phyloP scores from a whole-genome alignment of 2,113 vertebrate species.

The Antigone vipio region DNA sequence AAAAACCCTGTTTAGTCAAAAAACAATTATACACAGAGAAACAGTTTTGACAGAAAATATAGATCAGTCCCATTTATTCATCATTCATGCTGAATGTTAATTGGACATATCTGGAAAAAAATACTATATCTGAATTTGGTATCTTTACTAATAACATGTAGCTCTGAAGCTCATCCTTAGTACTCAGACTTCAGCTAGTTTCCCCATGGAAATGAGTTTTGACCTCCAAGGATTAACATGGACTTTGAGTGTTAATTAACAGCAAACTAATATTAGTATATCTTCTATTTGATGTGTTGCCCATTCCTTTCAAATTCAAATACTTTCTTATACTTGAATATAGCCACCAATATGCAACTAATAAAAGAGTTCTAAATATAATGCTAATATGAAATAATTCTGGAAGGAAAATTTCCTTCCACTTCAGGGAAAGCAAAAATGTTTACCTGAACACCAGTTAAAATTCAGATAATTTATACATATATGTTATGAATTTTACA shows the following conservation, averaged over 20 bases:
- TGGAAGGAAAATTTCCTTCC: background rate
- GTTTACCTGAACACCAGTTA: background rate
- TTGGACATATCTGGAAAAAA: background rate
- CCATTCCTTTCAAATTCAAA: background rate
- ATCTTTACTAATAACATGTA: background rate
- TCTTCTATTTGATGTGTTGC: background rate
- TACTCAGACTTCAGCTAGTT: background rate
- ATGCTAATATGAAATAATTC: background rate
- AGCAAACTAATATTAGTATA: background rate
- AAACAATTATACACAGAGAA: background rate
- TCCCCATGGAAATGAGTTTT: background rate
- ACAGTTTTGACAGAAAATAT: background rate
- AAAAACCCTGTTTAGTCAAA: background rate
- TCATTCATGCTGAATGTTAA: background rate
- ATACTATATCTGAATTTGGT: background rate
- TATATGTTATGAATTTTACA: background rate
- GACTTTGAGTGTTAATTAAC: background rate
- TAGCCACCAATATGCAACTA: background rate
- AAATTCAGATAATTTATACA: background rate
- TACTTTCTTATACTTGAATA: background rate
- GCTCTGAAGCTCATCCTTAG: background rate
- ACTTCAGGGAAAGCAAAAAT: background rate
- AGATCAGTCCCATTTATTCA: background rate
- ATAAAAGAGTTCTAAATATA: background rate
- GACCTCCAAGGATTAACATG: background rate